A percentile compares a stretch with the other conserved stretches of the same genome.
phyloP scores from a whole-genome alignment of 2,888 invertebrate species.

The Heliconius ethilla region DNA sequence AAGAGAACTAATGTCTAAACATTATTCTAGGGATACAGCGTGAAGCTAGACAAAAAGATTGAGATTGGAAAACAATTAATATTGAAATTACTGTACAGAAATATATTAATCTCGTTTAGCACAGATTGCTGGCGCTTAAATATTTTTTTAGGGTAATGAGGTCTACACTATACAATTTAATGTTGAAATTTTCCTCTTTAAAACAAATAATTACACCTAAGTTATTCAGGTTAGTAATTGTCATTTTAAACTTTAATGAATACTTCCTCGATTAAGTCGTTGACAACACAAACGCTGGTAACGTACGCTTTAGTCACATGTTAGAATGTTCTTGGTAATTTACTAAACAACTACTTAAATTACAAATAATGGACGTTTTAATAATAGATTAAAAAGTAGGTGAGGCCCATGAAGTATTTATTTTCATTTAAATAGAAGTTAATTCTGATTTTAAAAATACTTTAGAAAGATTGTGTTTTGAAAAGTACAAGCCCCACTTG shows the following conservation, averaged over 20 bases:
- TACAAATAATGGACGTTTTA: slow-evolving; percentile 24
- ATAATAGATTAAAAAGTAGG: not conserved
- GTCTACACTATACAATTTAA: not conserved
- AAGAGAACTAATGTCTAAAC: not conserved
- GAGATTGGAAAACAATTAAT: too few relatives aligned
- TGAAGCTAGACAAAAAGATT: too few relatives aligned
- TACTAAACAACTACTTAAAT: slow-evolving; percentile 23
- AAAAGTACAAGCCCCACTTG: slow-evolving; percentile 66
- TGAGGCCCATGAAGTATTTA: not conserved
- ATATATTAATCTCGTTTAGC: not conserved
- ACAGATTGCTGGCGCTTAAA: not conserved
- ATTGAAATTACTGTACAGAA: not conserved
- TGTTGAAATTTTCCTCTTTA: not conserved
- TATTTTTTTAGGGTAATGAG: not conserved
- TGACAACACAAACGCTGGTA: slow-evolving; percentile 9
- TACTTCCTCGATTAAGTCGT: slow-evolving; percentile 28
- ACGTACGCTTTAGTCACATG: slow-evolving; percentile 11
- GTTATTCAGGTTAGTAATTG: slow-evolving; percentile 12
- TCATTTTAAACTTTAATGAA: slow-evolving; percentile 17
- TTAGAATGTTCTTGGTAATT: slow-evolving; percentile 23
- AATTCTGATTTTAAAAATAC: slow-evolving; percentile 20
- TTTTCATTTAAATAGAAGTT: not conserved
- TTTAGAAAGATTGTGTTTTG: slow-evolving; percentile 63
- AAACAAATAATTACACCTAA: slow-evolving; percentile 6
- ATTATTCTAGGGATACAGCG: too few relatives aligned